phyloP scores from a whole-genome alignment of 2,888 invertebrate genomes.

The Megalurothrips usitatus region DNA sequence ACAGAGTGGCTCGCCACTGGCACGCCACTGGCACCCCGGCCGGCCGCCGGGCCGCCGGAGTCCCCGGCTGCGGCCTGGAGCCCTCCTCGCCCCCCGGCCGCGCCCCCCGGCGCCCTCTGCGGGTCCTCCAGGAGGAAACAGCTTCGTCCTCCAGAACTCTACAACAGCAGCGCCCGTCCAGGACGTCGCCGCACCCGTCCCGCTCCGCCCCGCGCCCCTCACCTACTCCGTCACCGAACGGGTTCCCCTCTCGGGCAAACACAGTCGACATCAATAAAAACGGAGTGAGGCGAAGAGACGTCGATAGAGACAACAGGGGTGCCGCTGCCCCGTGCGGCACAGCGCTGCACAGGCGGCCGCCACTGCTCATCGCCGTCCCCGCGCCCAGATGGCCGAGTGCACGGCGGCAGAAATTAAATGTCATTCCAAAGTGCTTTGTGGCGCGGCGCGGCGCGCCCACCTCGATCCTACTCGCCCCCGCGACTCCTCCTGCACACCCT shows the following conservation, averaged over 20 bases:
- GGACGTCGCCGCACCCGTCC: not conserved
- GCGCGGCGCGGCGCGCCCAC: not conserved
- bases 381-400: not conserved
- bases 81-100: no score
- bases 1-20: no score
- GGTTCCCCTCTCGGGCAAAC: constrained; percentile 31
- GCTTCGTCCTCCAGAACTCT: no score
- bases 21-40: no score
- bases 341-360: not conserved
- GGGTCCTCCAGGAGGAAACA: no score
- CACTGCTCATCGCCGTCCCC: not conserved
- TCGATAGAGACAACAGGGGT: not conserved
- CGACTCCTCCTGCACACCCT: not conserved
- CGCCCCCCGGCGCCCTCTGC: no score
- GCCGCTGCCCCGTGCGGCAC: not conserved
- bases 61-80: no score
- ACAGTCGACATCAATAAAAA: not conserved
- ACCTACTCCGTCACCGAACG: constrained; percentile 27
- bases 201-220: not conserved
- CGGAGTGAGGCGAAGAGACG: not conserved
- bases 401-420: no score
- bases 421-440: no score
- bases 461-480: not conserved
- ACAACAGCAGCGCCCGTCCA: no score
- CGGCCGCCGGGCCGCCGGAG: no score